Base-by-base conservation (phyloP, 2,113 vertebrate species). In the Sclerurus mexicanus region DNA sequence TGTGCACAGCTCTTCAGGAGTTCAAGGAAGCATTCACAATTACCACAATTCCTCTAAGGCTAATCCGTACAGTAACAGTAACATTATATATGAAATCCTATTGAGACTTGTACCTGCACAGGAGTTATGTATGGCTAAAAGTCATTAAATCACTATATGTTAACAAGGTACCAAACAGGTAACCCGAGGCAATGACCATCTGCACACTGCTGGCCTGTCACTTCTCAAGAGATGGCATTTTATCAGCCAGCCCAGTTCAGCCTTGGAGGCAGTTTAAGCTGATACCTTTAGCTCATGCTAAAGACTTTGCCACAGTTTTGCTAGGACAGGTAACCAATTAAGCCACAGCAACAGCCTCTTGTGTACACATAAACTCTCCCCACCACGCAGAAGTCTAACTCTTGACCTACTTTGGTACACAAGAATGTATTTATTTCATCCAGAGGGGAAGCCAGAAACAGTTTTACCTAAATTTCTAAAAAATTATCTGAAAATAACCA, bases 401-500 rank as follows among this genome's bases (percentile, higher is more conserved):
- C 79, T 9, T 40, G 30, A 92, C 67, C 72, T 66, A 39, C 79
- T 94, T 46, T 3, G 7, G 15, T 44, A 69, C 49, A 46, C 53
- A 62, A 58, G 18, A 62, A 49, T 3, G 3, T 31, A 27, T 59
- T 80, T 67, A 33, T 71, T 74, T 71, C 39, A 75, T 55, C 39
- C 76, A 81, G 42, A 76, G 20, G 33, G 55, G 50, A 91, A 92
- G 50, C 25, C 37, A 91, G 69, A 74, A 91, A 87, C 31, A 71
- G 50, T 35, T 91, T 84, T 55, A 92, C 56, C 42, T 77, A 63
- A 67, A 68, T 81, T 67, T 77, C 59, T 80, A 67, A 86, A 92
- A 39, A 74, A 62, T 39, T 5, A 77, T 27, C 31, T 88, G 71
- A 90, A 93, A 93, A 67, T 24, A 82, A 89, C 30, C 4, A 59